Evolutionary conservation across 2,797 vertebrate species (phyloP).

Genomic region (Oophaga sylvatica): DNA sequence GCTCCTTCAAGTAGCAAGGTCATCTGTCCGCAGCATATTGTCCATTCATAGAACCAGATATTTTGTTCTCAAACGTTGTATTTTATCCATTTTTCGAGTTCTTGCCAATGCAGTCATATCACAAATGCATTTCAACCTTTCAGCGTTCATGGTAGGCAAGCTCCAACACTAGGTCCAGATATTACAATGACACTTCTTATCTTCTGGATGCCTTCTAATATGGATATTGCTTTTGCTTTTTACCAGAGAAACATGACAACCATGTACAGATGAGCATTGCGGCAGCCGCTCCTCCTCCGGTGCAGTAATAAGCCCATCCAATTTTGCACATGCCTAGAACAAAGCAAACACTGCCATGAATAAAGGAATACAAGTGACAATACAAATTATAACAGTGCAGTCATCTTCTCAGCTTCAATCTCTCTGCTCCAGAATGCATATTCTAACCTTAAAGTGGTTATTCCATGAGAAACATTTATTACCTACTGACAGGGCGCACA

Average conservation of each 20-base stretch:
- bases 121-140: slow-evolving; percentile 7
- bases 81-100: slow-evolving; percentile 22
- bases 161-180: slow-evolving; percentile 22
- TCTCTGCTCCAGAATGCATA: not conserved
- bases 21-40: slow-evolving; percentile 46
- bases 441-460: not conserved
- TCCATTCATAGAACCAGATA: slow-evolving; percentile 18
- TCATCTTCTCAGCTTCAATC: not conserved
- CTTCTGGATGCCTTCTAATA: slow-evolving; percentile 75
- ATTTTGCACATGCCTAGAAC: slow-evolving; percentile 88
- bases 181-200: slow-evolving; percentile 1
- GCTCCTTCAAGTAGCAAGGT: slow-evolving; percentile 36
- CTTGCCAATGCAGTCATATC: not conserved
- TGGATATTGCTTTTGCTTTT: slow-evolving; percentile 96
- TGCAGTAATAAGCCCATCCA: slow-evolving; percentile 97
- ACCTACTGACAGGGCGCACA: too few species aligned
- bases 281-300: slow-evolving; percentile 83
- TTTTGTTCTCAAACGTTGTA: not conserved
- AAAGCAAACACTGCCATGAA: not conserved
- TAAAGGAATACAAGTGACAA: not conserved
- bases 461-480: too few species aligned
- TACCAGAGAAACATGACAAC: slow-evolving; percentile 94
- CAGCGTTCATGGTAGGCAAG: slow-evolving; percentile 26
- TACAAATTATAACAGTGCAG: not conserved
- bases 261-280: slow-evolving; percentile 94